Conservation (phyloP, 2,113 vertebrate species). For the Haemorhous mexicanus region DNA sequence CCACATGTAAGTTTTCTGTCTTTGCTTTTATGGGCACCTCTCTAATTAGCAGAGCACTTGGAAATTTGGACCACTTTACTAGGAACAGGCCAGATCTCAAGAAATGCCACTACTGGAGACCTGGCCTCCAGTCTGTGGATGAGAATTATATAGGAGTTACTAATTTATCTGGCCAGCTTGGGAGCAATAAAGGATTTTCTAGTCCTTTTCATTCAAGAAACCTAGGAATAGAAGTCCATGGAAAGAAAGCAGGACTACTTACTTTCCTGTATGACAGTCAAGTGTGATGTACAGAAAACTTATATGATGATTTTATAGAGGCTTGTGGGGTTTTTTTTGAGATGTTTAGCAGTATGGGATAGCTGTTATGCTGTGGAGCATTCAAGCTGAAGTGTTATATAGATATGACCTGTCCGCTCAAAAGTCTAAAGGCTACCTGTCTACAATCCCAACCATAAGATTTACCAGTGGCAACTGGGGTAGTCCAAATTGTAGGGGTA, state of each 20-base stretch:
- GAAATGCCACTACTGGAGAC: neutral
- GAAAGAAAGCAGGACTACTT: neutral
- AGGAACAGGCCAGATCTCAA: neutral
- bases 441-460: neutral
- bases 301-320: neutral
- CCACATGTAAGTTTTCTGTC: neutral
- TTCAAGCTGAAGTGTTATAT: neutral
- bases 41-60: neutral
- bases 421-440: neutral
- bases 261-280: rapidly evolving
- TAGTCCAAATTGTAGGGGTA: neutral
- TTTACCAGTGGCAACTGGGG: neutral
- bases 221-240: neutral
- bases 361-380: neutral
- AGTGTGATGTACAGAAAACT: neutral
- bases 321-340: neutral
- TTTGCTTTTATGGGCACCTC: neutral
- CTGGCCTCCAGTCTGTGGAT: neutral
- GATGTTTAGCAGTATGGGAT: neutral
- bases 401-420: neutral
- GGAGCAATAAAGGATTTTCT: neutral
- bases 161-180: neutral
- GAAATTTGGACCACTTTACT: neutral
- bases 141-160: neutral
- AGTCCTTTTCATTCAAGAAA: neutral